phyloP scores from a whole-genome alignment of 2,888 invertebrate genomes.

The Zeuzera pyrina region DNA sequence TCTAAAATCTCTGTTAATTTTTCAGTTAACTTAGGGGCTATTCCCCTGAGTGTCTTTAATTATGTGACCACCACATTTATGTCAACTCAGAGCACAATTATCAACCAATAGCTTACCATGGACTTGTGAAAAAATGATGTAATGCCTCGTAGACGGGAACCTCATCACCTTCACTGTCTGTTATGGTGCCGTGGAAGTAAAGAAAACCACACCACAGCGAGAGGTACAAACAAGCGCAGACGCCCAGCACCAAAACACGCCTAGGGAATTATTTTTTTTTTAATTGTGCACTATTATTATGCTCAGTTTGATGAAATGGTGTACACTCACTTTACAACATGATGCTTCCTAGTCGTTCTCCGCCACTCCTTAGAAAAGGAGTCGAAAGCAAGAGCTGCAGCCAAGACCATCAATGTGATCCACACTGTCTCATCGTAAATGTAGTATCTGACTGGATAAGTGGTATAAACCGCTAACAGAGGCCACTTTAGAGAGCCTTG shows the following conservation, averaged over 20 bases:
- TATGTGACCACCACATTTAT: too few species aligned
- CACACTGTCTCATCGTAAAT: slow-evolving; percentile 83
- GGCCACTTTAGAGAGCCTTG: slow-evolving; percentile 81
- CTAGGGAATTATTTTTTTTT: slow-evolving; percentile 30
- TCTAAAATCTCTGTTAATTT: too few species aligned
- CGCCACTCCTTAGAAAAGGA: slow-evolving; percentile 86
- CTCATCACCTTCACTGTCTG: slow-evolving; percentile 88
- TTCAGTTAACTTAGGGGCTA: too few species aligned
- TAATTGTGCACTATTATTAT: too few species aligned
- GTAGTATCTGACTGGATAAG: slow-evolving; percentile 80
- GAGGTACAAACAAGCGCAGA: slow-evolving; percentile 79
- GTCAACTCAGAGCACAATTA: too few species aligned
- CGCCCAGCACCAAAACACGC: slow-evolving; percentile 72
- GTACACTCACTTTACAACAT: slow-evolving; percentile 40
- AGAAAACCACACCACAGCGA: slow-evolving; percentile 84
- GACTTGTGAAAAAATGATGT: slow-evolving; percentile 91
- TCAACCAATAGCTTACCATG: slow-evolving; percentile 78
- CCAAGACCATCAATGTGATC: slow-evolving; percentile 77
- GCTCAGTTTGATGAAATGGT: too few species aligned
- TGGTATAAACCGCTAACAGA: slow-evolving; percentile 76
- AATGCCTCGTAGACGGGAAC: slow-evolving; percentile 91
- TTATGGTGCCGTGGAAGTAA: slow-evolving; percentile 90
- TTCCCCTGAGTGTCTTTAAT: too few species aligned
- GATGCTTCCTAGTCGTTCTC: slow-evolving; percentile 71
- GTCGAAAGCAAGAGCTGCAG: slow-evolving; percentile 81